A percentile compares a stretch with the other conserved stretches of the same genome.
phyloP scores from a whole-genome alignment of 2,888 invertebrate species.

The Metallyticus violacea region DNA sequence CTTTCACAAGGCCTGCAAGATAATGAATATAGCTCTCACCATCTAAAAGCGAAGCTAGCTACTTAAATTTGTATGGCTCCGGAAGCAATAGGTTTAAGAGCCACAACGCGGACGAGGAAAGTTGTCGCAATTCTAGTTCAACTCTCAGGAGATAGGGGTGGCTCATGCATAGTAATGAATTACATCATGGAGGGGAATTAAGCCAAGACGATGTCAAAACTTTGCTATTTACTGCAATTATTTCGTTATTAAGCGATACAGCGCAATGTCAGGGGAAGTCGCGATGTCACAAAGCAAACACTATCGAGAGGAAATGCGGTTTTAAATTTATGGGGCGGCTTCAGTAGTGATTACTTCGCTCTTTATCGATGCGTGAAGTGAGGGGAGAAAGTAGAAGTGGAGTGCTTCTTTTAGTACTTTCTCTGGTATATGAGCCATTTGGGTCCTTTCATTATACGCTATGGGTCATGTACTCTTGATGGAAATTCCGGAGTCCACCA shows the following conservation, averaged over 20 bases:
- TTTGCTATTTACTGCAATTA: constrained; percentile 52
- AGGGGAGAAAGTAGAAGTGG: too few species aligned
- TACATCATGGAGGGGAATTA: constrained; percentile 52
- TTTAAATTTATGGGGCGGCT: too few species aligned
- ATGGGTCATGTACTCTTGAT: too few species aligned
- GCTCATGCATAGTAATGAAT: constrained; percentile 54
- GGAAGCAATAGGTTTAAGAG: neutral
- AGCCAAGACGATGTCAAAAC: constrained; percentile 51
- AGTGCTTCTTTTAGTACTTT: too few species aligned
- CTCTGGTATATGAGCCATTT: neutral
- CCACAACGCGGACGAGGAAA: neutral
- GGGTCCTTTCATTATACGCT: neutral
- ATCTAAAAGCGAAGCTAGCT: neutral
- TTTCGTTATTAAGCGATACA: constrained; percentile 39
- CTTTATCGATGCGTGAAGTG: neutral
- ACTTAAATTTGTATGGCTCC: neutral
- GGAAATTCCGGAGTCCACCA: neutral
- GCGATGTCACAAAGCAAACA: neutral
- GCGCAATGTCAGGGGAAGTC: neutral
- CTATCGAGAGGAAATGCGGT: neutral
- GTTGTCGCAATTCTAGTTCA: neutral
- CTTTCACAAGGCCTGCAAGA: too few species aligned
- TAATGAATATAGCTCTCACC: neutral
- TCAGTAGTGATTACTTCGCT: neutral
- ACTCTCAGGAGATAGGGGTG: neutral